Evolutionary conservation across 1,140 invertebrate species (phyloP).

Genomic region (Aphelenchoides fujianensis): DNA sequence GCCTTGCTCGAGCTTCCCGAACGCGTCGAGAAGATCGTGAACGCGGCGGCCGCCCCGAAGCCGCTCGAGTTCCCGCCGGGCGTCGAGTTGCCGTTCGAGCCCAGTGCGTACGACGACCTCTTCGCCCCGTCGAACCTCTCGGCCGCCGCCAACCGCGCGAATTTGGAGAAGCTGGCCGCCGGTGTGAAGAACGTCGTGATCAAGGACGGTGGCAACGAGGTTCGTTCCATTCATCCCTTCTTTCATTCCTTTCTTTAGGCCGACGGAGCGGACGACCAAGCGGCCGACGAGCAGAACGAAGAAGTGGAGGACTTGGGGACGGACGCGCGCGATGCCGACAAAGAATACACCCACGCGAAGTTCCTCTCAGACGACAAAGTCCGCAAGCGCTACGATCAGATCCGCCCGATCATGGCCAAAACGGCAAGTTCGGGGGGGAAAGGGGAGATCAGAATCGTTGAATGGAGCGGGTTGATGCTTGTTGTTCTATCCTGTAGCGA

Average conservation of each 20-base stretch:
- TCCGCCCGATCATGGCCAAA: constrained; percentile 40
- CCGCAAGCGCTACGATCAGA: constrained; percentile 24
- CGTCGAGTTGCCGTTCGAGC: background rate
- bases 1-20: constrained; percentile 21
- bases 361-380: constrained; percentile 29
- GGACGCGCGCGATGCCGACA: background rate
- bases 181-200: background rate
- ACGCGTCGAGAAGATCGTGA: background rate
- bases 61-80: background rate
- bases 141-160: too few relatives aligned
- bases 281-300: constrained; percentile 11
- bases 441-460: too few relatives aligned
- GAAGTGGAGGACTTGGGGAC: background rate
- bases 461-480: too few relatives aligned
- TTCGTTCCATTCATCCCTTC: background rate
- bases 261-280: background rate
- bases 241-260: background rate
- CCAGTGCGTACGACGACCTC: too few relatives aligned
- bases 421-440: constrained; percentile 21
- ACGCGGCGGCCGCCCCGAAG: background rate
- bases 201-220: background rate
- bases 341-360: constrained; percentile 27
- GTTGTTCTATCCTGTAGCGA: too few relatives aligned
- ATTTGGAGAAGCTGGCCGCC: background rate
- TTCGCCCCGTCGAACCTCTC: too few relatives aligned